phyloP scores from a whole-genome alignment of 2,113 vertebrate species.

The Tichodroma muraria region DNA sequence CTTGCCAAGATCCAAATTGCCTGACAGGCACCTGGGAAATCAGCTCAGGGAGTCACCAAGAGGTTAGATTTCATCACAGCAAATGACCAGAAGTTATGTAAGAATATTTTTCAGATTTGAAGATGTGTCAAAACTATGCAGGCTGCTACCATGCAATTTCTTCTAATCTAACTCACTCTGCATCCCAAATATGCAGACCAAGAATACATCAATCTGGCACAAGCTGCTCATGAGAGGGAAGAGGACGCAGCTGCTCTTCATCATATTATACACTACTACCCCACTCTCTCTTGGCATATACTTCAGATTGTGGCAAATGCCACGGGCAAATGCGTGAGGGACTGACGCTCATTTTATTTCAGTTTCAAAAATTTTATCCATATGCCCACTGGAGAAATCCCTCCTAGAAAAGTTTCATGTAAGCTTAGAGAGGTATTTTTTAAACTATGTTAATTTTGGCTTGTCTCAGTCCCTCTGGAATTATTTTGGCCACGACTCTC shows the following conservation, averaged over 20 bases:
- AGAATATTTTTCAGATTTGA: not conserved
- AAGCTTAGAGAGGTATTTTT: not conserved
- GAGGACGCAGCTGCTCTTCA: not conserved
- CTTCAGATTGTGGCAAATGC: conserved; percentile 4
- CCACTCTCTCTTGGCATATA: not conserved
- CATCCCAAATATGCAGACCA: not conserved
- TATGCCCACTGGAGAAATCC: not conserved
- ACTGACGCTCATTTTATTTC: conserved; percentile 1
- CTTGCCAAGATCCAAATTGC: not conserved
- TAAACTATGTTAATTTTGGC: not conserved
- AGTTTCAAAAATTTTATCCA: conserved; percentile 13
- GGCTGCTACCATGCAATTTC: conserved; percentile 5
- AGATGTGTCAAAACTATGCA: not conserved
- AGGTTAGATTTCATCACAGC: not conserved
- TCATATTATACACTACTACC: not conserved
- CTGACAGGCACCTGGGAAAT: not conserved
- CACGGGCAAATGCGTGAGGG: not conserved
- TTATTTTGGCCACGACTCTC: not conserved
- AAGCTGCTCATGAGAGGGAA: not conserved
- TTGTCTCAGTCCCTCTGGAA: not conserved
- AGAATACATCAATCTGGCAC: not conserved
- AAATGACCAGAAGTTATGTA: not conserved
- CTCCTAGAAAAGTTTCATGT: not conserved
- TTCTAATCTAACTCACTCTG: not conserved
- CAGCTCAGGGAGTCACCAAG: not conserved